A percentile compares a stretch with the other conserved stretches of the same genome.
Evolutionary conservation across 1,140 invertebrate genomes (phyloP).

Genomic region (Chlorops oryzae): DNA sequence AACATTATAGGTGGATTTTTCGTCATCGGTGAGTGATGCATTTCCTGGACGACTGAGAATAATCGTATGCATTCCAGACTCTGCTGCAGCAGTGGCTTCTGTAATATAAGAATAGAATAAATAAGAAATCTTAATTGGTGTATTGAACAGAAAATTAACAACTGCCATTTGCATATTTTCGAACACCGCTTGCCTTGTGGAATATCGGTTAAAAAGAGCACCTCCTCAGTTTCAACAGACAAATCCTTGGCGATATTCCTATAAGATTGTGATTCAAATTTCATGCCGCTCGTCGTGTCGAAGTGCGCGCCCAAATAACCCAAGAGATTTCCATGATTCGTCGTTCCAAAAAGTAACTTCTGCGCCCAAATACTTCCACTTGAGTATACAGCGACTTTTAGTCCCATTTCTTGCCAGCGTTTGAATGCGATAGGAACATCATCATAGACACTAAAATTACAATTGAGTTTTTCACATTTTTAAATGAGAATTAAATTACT

Average conservation of each 20-base stretch:
- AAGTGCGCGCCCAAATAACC: constrained; percentile 74
- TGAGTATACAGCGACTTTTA: constrained; percentile 80
- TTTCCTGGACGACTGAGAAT: constrained; percentile 75
- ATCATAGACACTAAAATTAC: constrained; percentile 68
- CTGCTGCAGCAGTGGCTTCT: constrained; percentile 76
- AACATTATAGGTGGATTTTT: constrained; percentile 13
- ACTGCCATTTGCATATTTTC: no score
- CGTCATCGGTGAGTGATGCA: constrained; percentile 46
- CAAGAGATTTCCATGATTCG: constrained; percentile 68
- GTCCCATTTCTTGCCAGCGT: constrained; percentile 58
- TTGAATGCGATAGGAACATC: constrained; percentile 73
- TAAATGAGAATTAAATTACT: constrained; percentile 49
- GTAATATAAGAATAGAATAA: constrained; percentile 15
- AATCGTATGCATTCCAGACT: constrained; percentile 61
- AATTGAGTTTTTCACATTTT: constrained; percentile 20
- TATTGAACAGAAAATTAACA: no score
- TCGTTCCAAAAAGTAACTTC: constrained; percentile 77
- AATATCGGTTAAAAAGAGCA: constrained; percentile 82
- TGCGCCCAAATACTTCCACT: constrained; percentile 89
- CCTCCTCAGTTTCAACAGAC: constrained; percentile 55
- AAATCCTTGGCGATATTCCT: constrained; percentile 67
- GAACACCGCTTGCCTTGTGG: no score
- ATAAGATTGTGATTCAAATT: constrained; percentile 69
- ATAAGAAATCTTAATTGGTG: not conserved
- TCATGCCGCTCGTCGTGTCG: constrained; percentile 77